Conservation (phyloP, 2,888 invertebrate genomes). For the Drosophila quinaria region DNA sequence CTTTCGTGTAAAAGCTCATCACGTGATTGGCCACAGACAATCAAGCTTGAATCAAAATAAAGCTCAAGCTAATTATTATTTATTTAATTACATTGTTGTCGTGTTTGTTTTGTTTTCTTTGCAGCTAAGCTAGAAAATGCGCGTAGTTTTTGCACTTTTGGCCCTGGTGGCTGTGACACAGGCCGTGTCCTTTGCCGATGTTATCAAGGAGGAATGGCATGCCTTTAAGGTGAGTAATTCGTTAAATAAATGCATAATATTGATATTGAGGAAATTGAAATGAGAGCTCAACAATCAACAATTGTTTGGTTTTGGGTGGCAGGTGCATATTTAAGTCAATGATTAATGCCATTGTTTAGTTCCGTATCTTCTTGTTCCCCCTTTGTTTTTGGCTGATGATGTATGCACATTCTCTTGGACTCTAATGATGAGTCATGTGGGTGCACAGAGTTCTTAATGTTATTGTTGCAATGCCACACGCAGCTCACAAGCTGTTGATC, state of each 20-base stretch:
- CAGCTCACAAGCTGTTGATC: too few species aligned
- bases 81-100: constrained; percentile 2
- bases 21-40: constrained; percentile 34
- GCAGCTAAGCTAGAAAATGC: constrained; percentile 63
- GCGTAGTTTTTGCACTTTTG: constrained; percentile 69
- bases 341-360: constrained; percentile 42
- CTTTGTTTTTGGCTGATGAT: constrained; percentile 12
- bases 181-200: constrained; percentile 90
- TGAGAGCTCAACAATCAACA: not conserved
- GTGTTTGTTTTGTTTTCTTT: constrained; percentile 26
- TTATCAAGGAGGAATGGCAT: constrained; percentile 92
- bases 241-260: not conserved
- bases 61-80: constrained; percentile 20
- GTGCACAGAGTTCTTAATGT: constrained; percentile 17
- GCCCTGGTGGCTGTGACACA: constrained; percentile 87
- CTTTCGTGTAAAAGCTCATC: constrained; percentile 44
- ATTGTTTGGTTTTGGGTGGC: constrained; percentile 20
- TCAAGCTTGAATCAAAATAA: constrained; percentile 21
- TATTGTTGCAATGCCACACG: too few species aligned
- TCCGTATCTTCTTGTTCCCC: constrained; percentile 11
- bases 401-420: constrained; percentile 26
- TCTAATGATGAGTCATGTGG: constrained; percentile 41
- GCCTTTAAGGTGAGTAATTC: constrained; percentile 90
- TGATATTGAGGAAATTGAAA: constrained; percentile 3
- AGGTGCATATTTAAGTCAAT: constrained; percentile 21